These are phyloP conservation scores for Diuraphis noxia DNA, from an alignment of 1,140 invertebrate species.

Conservation along the genomic window DNA sequence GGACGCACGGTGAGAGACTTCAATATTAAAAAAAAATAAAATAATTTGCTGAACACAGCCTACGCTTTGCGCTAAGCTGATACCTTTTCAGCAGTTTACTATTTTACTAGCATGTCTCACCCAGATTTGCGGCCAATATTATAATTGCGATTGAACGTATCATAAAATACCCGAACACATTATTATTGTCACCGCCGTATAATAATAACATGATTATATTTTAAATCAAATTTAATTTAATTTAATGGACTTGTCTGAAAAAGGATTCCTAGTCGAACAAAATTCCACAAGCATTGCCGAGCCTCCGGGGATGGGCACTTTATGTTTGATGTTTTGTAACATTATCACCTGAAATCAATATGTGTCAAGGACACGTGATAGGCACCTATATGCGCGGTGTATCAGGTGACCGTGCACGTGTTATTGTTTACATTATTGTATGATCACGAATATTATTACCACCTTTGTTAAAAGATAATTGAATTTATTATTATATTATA, in stretches of 20 bases:
- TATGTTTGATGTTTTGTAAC: neutral
- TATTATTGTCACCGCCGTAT: neutral
- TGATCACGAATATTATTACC: neutral
- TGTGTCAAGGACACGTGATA: slow-evolving; percentile 1
- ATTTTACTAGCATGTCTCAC: neutral
- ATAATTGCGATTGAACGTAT: neutral
- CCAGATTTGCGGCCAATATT: neutral
- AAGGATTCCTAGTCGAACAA: neutral
- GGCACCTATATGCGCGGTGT: neutral
- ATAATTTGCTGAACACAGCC: neutral
- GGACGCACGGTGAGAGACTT: neutral
- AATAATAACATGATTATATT: neutral
- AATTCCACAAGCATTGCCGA: neutral
- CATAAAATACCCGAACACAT: neutral
- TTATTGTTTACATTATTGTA: slow-evolving; percentile 31
- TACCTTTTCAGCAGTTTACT: neutral
- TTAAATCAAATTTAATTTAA: neutral
- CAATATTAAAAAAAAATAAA: neutral
- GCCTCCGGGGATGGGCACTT: slow-evolving; percentile 18
- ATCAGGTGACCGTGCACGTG: neutral
- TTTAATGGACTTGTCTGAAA: neutral
- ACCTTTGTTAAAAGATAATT: neutral
- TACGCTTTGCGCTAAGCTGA: neutral
- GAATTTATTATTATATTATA: neutral
- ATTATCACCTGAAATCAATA: neutral